Evolutionary conservation across 2,797 vertebrate species (phyloP), one percentile per base, ranked within the genome.

Genomic region (Emydoidea blandingii): DNA sequence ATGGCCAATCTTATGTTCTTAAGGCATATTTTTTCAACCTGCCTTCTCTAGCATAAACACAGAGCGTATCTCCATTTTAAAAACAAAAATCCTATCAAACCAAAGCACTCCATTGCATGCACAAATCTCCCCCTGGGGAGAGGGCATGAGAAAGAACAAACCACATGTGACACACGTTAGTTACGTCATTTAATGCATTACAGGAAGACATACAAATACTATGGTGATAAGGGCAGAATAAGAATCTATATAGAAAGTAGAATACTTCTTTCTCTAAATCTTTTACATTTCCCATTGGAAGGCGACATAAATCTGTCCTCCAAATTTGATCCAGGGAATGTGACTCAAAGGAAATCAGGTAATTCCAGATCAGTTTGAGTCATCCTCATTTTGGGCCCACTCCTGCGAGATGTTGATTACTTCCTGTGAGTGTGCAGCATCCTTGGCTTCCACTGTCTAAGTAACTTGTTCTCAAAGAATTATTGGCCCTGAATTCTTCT

Each of bases 391-490:
- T 72, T 37, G 14, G n/a, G 44, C 21, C 56, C 27, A 80, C 37
- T 41, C 37, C 25, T 50, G 8, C 25, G 76, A 90, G 47, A 53
- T 82, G n/a, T 41, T 12, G 89, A 91, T 62, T 62, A 57, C 31
- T 92, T 85, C 31, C 37, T 91, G 92, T 86, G 37, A 91, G 88
- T 59, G 79, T 5, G 81, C 4, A 1, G 0, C 37, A 83, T 21
- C 62, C 92, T 84, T 44, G 12, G 29, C 89, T 89, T 68, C 76
- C 18, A 47, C 94, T 96, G 94, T 92, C 91, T 93, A 81, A 89
- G 93, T 34, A 91, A 54, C 56, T 81, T 89, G 6, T 47, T 93
- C 27, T 85, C 56, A 76, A 37, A 68, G 9, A 21, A 19, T 11
- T 68, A 68, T 21, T 68, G n/a, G 65, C 5, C 19, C 8, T 65